Evolutionary conservation across 1,140 invertebrate species (phyloP), one percentile per base, ranked within the genome.

Genomic region (Dolichoris vasculosae): DNA sequence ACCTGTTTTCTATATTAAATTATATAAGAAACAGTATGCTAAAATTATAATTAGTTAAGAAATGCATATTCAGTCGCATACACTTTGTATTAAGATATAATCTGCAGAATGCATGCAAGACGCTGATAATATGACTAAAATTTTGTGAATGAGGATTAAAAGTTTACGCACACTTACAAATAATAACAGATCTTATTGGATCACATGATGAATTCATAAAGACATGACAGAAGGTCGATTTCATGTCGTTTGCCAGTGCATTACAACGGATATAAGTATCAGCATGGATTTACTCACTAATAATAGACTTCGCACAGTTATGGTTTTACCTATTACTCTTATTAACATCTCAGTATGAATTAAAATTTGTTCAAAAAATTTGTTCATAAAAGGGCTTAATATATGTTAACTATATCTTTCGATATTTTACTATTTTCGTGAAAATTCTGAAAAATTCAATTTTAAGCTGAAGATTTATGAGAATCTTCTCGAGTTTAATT

Each of bases 191-290:
- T 83, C 35, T 40, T 83, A 83, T 83, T 71, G 26, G 17, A 0
- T 26, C 30, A 59, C 13, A 40, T 7, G 35, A 13, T 38, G 26
- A 32, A 71, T 82, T 64, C 55, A 43, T 35, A 35, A 20, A 46
- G n/a, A 30, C 46, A 17, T 77, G 55, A 79, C 67, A 73, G 75
- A 82, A 82, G n/a, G 40, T 26, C 32, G 43, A 82, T 82, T 43
- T 51, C 79, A 71, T 46, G 40, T 71, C 43, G 8, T 51, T 2
- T 17, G 48, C 48, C 8, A 51, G 43, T 46, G 38, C 0, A 32
- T n/a, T 46, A n/a, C 46, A 20, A 17, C 46, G n/a, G 46, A 51
- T 81, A 30, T 48, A n/a, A 46, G 40, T 35, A 9, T 7, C 8
- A 15, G 35, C 43, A 40, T 35, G 79, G 69, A 48, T 59, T 23